Base-by-base conservation (phyloP, 2,888 invertebrate genomes). In the Rhamphomyia laevipes region DNA sequence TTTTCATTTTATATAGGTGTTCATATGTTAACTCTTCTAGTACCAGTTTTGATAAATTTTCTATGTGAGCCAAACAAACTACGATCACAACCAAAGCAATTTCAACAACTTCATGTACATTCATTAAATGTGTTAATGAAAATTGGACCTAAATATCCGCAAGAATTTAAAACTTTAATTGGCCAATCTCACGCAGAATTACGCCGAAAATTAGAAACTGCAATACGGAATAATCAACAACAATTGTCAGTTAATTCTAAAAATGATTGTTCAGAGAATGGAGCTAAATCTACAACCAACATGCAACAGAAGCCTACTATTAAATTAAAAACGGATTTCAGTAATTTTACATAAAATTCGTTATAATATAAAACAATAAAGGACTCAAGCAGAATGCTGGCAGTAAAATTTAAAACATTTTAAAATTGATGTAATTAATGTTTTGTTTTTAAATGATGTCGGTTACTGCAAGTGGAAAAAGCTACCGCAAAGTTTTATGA, bases 121-220 rank as follows among this genome's bases (percentile, higher is more conserved):
- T 87, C 91, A 54, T 77, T 97, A 57, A 84, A 88, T 57, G 86
- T 88, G 80, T 77, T 97, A 16, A 90, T 91, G 68, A 84, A 85
- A 63, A 85, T 95, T 58, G 96, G 94, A 1, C 92, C 93, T 0
- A 86, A 86, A 64, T 89, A 94, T 73, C 92, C 93, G 17, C 84
- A 89, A 77, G 92, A 95, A 67, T 95, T 96, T 70, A 90, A 92
- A 63, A 78, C 82, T 13, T 77, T 96, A 59, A 91, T 96, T 87
- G 80, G 83, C 21, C 86, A 87, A 60, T 85, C 87, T 0, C n/a
- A n/a, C n/a, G 74, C 81, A 0, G 86, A 89, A 49, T 73, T 95
- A 49, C 82, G 90, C 55, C 77, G 74, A 46, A 86, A 87, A 67
- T 71, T 97, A 47, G 94, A 95, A 70, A 78, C 78, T 48, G 94